A percentile compares a stretch with the other conserved stretches of the same genome.
Evolutionary conservation across 2,888 invertebrate genomes (phyloP).

Genomic region (Exephanes ischioxanthus): DNA sequence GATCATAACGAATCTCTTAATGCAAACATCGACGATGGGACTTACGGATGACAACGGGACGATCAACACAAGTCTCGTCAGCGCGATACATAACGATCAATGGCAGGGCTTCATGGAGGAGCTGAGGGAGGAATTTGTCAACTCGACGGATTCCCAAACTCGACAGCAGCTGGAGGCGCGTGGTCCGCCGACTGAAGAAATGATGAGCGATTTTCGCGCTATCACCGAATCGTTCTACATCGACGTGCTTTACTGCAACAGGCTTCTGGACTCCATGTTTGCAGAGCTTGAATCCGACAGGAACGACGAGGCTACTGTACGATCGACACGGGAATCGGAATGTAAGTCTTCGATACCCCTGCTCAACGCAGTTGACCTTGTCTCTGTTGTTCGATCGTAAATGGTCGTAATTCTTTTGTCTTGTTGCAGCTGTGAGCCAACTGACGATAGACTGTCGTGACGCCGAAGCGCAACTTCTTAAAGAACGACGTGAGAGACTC

Average conservation of each 20-base stretch:
- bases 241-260: neutral
- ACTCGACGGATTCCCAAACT: slow-evolving; percentile 1
- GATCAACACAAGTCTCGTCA: neutral
- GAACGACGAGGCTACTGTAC: neutral
- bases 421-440: neutral
- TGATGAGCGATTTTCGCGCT: slow-evolving; percentile 17
- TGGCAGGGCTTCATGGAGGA: neutral
- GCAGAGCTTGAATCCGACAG: neutral
- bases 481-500: neutral
- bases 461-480: neutral
- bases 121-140: neutral
- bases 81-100: slow-evolving; percentile 8
- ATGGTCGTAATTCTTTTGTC: too few species aligned
- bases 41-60: neutral
- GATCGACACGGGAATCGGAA: neutral
- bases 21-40: too few species aligned
- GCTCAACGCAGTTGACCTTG: too few species aligned
- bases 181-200: slow-evolving; percentile 1
- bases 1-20: too few species aligned
- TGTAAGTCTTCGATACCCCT: neutral
- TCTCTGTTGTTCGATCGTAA: too few species aligned
- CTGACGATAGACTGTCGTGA: neutral
- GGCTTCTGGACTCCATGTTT: neutral
- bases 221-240: neutral
- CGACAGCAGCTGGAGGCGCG: slow-evolving; percentile 5